Evolutionary conservation across 2,113 vertebrate species (phyloP).

Genomic region (Nannospalax galili): DNA sequence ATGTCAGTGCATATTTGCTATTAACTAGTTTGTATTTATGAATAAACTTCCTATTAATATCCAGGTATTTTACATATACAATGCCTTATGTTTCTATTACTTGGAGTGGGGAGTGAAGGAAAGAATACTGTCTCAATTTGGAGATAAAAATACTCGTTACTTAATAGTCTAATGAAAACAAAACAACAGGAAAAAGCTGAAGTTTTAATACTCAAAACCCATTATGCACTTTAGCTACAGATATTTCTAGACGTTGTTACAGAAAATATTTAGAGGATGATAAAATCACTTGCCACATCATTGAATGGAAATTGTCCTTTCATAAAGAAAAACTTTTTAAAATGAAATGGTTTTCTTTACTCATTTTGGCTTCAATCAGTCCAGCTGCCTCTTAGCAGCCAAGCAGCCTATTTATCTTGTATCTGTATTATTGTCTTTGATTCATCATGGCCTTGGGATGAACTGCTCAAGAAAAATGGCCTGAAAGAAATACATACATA

Average conservation of each 20-base stretch:
- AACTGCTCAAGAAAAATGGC: slow-evolving; percentile 60
- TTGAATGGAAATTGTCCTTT: background rate
- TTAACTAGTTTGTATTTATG: background rate
- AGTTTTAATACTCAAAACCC: background rate
- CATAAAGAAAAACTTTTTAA: background rate
- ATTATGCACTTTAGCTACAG: background rate
- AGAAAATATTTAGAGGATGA: slow-evolving; percentile 1
- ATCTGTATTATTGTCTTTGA: slow-evolving; percentile 7
- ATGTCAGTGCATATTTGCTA: background rate
- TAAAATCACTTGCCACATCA: background rate
- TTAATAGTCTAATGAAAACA: background rate
- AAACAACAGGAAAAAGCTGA: background rate
- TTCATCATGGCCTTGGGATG: slow-evolving; percentile 56
- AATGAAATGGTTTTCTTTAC: background rate
- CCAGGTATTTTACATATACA: background rate
- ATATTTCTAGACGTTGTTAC: background rate
- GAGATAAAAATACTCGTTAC: background rate
- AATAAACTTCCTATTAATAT: background rate
- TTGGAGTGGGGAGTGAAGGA: background rate
- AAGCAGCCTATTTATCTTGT: slow-evolving; percentile 49
- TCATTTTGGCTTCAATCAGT: slow-evolving; percentile 29
- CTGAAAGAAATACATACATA: slow-evolving; percentile 57
- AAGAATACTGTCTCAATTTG: slow-evolving; percentile 2
- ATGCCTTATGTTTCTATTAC: background rate
- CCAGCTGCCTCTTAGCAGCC: slow-evolving; percentile 73